A percentile compares a stretch with the other conserved stretches of the same genome.
phyloP scores from a whole-genome alignment of 2,888 invertebrate species.

The Rhingia rostrata region DNA sequence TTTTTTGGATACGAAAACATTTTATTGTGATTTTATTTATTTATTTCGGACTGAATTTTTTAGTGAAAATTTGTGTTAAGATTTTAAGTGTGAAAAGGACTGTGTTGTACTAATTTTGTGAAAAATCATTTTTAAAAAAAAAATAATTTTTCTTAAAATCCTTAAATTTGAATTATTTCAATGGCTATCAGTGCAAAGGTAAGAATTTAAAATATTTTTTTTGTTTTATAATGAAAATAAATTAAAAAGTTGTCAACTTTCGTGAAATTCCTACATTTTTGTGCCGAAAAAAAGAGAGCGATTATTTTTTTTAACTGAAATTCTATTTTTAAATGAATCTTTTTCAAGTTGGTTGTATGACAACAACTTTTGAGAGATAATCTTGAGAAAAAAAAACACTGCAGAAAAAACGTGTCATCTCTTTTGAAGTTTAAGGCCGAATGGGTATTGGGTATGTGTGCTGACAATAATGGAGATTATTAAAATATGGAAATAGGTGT shows the following conservation, averaged over 20 bases:
- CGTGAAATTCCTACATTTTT: constrained; percentile 1
- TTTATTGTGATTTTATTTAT: neutral
- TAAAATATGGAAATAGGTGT: neutral
- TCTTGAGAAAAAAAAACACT: neutral
- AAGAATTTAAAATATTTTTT: constrained; percentile 8
- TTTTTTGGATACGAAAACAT: neutral
- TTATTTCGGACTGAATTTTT: neutral
- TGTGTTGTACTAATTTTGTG: constrained; percentile 12
- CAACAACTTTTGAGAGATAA: constrained; percentile 17
- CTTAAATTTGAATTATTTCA: neutral
- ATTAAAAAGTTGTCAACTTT: neutral
- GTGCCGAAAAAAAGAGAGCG: neutral
- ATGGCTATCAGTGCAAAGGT: constrained; percentile 68
- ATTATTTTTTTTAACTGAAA: constrained; percentile 1
- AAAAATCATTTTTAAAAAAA: constrained; percentile 1
- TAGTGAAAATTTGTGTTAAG: constrained; percentile 5
- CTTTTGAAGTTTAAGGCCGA: constrained; percentile 39
- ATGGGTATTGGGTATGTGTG: neutral
- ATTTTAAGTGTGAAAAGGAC: constrained; percentile 19
- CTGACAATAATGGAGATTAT: neutral
- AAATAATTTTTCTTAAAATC: neutral
- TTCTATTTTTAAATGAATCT: constrained; percentile 48
- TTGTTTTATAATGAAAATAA: neutral
- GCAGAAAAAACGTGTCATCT: neutral
- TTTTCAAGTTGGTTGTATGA: neutral